Conservation (phyloP, 2,113 vertebrate species). For the Mugil cephalus region DNA sequence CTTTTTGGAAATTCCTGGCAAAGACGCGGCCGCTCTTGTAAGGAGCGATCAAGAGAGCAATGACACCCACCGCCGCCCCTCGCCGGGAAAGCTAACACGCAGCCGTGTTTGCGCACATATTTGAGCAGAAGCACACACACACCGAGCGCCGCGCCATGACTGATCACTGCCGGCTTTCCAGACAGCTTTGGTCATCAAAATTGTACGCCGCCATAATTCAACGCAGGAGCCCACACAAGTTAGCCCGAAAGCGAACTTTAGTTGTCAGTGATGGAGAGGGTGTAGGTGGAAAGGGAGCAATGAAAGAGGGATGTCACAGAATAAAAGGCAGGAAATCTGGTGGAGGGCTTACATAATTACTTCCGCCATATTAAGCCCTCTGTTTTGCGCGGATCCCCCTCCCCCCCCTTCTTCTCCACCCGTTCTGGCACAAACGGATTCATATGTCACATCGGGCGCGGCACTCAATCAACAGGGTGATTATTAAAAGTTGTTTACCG, state of each 20-base stretch:
- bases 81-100: constrained; percentile 2
- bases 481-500: constrained; percentile 79
- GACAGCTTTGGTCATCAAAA: constrained; percentile 74
- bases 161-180: constrained; percentile 63
- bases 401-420: constrained; percentile 36
- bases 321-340: constrained; percentile 28
- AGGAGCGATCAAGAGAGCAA: constrained; percentile 16
- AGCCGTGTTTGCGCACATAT: neutral
- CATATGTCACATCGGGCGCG: constrained; percentile 48
- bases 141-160: constrained; percentile 51
- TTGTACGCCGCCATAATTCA: constrained; percentile 32
- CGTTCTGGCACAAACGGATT: constrained; percentile 63
- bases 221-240: neutral
- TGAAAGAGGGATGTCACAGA: constrained; percentile 41
- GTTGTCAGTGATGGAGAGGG: constrained; percentile 55
- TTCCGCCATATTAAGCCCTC: constrained; percentile 62
- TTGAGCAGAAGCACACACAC: neutral
- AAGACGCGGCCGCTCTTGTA: neutral
- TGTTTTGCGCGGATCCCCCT: constrained; percentile 46
- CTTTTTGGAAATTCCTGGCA: constrained; percentile 14
- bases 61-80: neutral
- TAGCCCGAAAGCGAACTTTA: constrained; percentile 45
- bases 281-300: constrained; percentile 23
- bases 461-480: constrained; percentile 77
- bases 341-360: constrained; percentile 61